These are phyloP conservation scores for Clostera curtula DNA, from an alignment of 2,888 invertebrate genomes.

Conservation along the genomic window DNA sequence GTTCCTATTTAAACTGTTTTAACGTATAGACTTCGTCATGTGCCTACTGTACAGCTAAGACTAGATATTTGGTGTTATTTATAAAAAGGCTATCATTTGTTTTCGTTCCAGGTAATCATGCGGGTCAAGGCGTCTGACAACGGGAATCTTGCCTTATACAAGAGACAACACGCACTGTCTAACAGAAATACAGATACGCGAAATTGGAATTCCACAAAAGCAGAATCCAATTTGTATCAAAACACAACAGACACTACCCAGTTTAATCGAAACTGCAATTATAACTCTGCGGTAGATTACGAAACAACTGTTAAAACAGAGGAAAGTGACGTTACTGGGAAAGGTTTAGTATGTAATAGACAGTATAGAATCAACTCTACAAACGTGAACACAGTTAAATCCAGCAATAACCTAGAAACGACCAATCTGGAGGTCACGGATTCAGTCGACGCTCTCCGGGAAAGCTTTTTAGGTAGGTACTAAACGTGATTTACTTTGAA, in stretches of 20 bases:
- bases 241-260: conserved; percentile 30
- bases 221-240: conserved; percentile 25
- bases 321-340: conserved; percentile 22
- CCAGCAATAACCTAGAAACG: conserved; percentile 23
- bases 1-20: no score
- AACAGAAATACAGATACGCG: conserved; percentile 29
- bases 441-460: conserved; percentile 21
- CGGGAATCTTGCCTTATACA: conserved; percentile 44
- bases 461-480: conserved; percentile 33
- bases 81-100: conserved; percentile 5
- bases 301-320: conserved; percentile 16
- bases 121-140: conserved; percentile 51
- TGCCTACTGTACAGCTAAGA: no score
- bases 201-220: conserved; percentile 32
- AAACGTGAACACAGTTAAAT: conserved; percentile 27
- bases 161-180: conserved; percentile 28
- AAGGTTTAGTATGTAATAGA: conserved; percentile 48
- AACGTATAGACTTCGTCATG: no score
- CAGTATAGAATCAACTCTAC: conserved; percentile 52
- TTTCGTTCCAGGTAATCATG: conserved; percentile 55
- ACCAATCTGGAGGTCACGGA: conserved; percentile 39
- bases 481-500: conserved; percentile 4
- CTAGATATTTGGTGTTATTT: no score
- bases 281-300: conserved; percentile 30
- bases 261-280: conserved; percentile 36